Percentiles rank a stretch among this genome's conserved stretches.
Conservation (phyloP, 2,888 invertebrate genomes). For the Scaptomyza parva region DNA sequence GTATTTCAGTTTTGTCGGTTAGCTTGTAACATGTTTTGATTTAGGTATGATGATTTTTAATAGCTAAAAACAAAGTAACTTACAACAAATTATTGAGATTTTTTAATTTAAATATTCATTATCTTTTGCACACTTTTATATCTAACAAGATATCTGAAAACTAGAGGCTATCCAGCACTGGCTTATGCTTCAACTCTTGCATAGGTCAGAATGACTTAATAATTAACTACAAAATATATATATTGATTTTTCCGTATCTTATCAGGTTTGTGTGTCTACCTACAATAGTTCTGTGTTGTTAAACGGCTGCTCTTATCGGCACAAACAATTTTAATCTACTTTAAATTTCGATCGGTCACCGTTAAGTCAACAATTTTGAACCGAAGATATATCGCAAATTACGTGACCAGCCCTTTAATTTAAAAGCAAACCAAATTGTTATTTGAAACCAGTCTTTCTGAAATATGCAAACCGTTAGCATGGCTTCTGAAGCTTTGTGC, state of each 20-base stretch:
- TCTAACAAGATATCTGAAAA: too few relatives aligned
- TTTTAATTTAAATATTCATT: too few relatives aligned
- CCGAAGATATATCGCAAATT: too few relatives aligned
- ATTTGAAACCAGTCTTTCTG: constrained; percentile 1
- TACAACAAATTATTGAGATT: too few relatives aligned
- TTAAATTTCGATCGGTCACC: background rate
- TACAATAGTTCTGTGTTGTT: background rate
- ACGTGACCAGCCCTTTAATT: background rate
- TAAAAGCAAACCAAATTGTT: background rate
- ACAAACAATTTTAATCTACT: background rate
- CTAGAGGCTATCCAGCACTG: too few relatives aligned
- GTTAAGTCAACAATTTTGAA: background rate
- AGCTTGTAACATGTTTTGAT: background rate
- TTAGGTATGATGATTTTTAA: too few relatives aligned
- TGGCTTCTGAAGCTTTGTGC: background rate
- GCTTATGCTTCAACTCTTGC: too few relatives aligned
- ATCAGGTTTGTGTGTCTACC: background rate
- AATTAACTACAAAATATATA: background rate
- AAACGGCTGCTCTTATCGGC: background rate
- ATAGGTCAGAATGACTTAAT: background rate
- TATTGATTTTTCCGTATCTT: background rate
- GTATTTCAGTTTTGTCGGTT: background rate
- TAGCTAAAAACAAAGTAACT: too few relatives aligned
- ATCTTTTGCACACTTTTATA: too few relatives aligned
- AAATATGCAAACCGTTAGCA: constrained; percentile 1